Base-by-base conservation (phyloP, 1,140 invertebrate species). In the Drosophila watanabei region DNA sequence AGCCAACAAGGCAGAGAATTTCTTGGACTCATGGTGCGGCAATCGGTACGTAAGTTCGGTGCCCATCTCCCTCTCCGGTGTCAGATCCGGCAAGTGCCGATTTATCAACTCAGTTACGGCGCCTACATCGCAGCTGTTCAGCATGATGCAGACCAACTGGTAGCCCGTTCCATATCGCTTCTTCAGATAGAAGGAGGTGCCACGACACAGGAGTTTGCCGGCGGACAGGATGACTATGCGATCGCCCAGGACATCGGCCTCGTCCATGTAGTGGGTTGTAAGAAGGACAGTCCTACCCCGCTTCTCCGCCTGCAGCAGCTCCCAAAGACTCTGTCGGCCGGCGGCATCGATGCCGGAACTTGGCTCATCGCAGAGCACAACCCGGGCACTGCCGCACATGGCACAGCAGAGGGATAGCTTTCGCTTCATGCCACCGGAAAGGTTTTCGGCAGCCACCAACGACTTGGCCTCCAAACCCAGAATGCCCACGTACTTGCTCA, bases 251-350 rank as follows among this genome's bases (percentile, higher is more conserved):
- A 98, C 95, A 94, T 99, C 98, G 41, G 98, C 98, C 94, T 99
- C 98, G 93, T 99, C 98, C 98, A 99, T 99, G 93, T 98, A 98
- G 94, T 99, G 98, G 8, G 98, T 99, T n/a, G 98, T 98, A 35
- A 99, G 94, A 4, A 99, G 92, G 58, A 99, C 96, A 6, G 98
- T 98, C 45, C 95, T 93, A 0, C 93, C 93, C 16, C 82, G 79
- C 77, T 95, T 94, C 70, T 95, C 95, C 33, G 83, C 83, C 73
- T 95, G 92, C 39, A 98, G 92, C 45, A 98, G 92, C 91, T 99
- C 97, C 98, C 98, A 99, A 5, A 98, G 96, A 54, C 96, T 95
- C 68, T 98, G 94, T 60, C 98, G 94, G 1, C 98, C 98, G 78
- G 97, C 96, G 7, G 98, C 98, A 94, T 99, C 99, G 94, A 99